Percentiles rank a stretch among this genome's conserved stretches.
These are phyloP conservation scores for Gracilinanus agilis DNA, from an alignment of 2,113 vertebrate genomes.

Conservation along the genomic window DNA sequence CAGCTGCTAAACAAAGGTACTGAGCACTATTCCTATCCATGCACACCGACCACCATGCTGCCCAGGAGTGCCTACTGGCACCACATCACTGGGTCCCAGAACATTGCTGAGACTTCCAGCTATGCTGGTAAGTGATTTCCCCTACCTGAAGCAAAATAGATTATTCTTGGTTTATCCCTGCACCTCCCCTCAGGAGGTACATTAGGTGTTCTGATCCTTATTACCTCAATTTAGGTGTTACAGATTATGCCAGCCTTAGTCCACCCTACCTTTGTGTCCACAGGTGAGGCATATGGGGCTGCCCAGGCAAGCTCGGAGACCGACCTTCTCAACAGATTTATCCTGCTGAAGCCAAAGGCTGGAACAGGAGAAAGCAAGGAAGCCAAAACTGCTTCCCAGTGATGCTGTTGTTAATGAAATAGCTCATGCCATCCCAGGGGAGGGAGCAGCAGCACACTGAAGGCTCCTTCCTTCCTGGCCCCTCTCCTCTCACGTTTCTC, in stretches of 20 bases:
- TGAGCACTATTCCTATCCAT: conserved; percentile 92
- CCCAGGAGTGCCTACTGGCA: conserved; percentile 98
- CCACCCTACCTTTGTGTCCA: conserved; percentile 55
- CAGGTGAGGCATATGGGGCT: conserved; percentile 73
- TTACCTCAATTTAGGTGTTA: background rate
- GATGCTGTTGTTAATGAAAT: conserved; percentile 45
- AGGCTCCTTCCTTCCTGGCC: background rate
- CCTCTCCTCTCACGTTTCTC: conserved; percentile 28
- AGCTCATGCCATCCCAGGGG: background rate
- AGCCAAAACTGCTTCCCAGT: conserved; percentile 74
- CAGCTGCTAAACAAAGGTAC: conserved; percentile 93
- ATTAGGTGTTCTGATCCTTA: too few relatives aligned
- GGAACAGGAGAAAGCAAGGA: conserved; percentile 73
- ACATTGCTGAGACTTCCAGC: conserved; percentile 85
- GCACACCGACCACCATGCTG: conserved; percentile 94
- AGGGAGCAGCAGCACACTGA: background rate
- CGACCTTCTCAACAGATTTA: conserved; percentile 86
- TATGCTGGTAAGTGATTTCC: conserved; percentile 81
- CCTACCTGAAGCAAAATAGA: background rate
- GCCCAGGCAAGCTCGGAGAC: conserved; percentile 86
- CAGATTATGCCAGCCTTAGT: background rate
- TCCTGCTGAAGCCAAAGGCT: conserved; percentile 87
- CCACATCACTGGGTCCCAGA: conserved; percentile 94
- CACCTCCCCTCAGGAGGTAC: background rate
- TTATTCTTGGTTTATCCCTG: background rate